Evolutionary conservation across 1,140 invertebrate species (phyloP).

Genomic region (Chrysopa pallens): DNA sequence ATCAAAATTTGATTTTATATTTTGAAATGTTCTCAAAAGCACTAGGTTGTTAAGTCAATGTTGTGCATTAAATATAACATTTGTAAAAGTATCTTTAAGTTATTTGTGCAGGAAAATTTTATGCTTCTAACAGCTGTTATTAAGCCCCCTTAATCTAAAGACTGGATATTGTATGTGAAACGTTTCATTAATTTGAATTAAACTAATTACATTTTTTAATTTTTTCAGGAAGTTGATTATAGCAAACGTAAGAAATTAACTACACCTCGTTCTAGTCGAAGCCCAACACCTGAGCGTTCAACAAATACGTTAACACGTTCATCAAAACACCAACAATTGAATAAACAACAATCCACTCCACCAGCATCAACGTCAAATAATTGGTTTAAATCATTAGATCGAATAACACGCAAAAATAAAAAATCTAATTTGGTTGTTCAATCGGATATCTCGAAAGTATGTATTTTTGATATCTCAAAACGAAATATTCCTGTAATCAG

Average conservation of each 20-base stretch:
- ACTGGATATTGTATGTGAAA: no score
- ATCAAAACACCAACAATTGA: conserved; percentile 15
- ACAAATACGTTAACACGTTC: conserved; percentile 23
- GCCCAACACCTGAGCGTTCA: conserved; percentile 20
- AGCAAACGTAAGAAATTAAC: conserved; percentile 46
- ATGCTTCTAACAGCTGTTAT: no score
- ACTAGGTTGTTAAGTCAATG: no score
- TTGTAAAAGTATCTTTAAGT: no score
- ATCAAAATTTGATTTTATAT: no score
- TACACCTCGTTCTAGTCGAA: conserved; percentile 49
- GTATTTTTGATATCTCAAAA: no score
- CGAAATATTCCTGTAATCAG: no score
- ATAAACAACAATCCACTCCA: conserved; percentile 13
- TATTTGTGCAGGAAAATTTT: no score
- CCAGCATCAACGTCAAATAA: conserved; percentile 20
- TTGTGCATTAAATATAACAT: no score
- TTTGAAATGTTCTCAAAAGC: no score
- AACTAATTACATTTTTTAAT: not conserved
- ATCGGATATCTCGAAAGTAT: not conserved
- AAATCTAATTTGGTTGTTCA: conserved; percentile 23
- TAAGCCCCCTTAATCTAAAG: no score
- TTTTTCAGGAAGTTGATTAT: conserved; percentile 35
- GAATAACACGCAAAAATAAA: conserved; percentile 33
- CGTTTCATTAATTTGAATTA: not conserved
- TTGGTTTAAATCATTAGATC: conserved; percentile 46